Evolutionary conservation across 1,140 invertebrate genomes (phyloP), one percentile per base, ranked within the genome.

Genomic region (Drosophila orosa): DNA sequence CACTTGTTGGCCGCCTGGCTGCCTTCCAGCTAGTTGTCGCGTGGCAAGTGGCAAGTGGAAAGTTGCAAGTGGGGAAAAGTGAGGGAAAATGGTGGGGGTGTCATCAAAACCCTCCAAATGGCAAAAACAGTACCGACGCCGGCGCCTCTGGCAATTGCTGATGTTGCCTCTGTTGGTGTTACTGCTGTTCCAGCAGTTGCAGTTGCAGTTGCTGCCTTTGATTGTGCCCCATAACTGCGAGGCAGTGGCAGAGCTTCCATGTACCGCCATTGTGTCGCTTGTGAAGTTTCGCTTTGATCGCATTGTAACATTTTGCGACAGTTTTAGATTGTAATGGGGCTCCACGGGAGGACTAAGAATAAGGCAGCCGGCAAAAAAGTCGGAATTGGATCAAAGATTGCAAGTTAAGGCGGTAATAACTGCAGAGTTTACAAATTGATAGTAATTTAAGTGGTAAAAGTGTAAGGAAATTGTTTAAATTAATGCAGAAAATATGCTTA

Each of bases 1-100:
- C 83, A 86, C 83, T 86, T 86, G 83, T 86, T 86, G 83, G 79
- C 82, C 55, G 74, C 69, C 62, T 40, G 65, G 45, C 73, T 75
- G 73, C 73, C 73, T 75, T 75, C 72, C 73, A 75, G 73, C 73
- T 75, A 75, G 60, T 75, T 75, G 72, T 63, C 60, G 73, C 69
- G 60, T 37, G 48, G 44, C 66, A 39, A 63, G 44, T 57, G 71
- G 33, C 55, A 31, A 50, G 47, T 31, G 27, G 27, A 31, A 40
- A 50, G 48, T 50, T 15, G 12, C 15, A 35, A 33, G 29, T 33
- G 29, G 6, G 24, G 15, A 8, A n/a, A n/a, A n/a, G n/a, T n/a
- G n/a, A 3, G 44, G 8, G 44, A 8, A 1, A 15, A 13, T 24
- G 13, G 13, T 3, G 39, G 61, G 48, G 62, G 62, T 68, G 74